Conservation (phyloP, 2,113 vertebrate genomes). For the Ramphastos sulfuratus region DNA sequence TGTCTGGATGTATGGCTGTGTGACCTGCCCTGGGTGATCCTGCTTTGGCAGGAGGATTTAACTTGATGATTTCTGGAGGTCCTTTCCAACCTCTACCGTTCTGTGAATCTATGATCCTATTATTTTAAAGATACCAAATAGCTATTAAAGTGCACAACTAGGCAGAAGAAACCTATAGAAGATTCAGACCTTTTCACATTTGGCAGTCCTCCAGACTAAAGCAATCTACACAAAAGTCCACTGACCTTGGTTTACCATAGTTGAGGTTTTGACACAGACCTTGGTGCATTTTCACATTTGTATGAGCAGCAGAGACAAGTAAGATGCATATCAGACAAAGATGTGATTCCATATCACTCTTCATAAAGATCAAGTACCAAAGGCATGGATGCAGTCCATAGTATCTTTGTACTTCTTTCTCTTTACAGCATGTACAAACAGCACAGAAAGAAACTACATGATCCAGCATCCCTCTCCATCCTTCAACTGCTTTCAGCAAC, state of each 20-base stretch:
- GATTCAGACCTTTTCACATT: neutral
- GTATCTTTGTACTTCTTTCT: neutral
- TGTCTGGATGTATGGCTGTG: too few species aligned
- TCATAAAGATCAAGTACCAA: neutral
- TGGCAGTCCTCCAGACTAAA: neutral
- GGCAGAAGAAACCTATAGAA: neutral
- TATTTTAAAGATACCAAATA: neutral
- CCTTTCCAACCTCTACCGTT: too few species aligned
- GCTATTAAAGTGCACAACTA: neutral
- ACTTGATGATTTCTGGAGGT: too few species aligned
- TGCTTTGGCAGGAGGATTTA: too few species aligned
- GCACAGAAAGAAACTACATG: neutral
- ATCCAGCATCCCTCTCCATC: neutral
- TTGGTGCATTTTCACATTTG: neutral
- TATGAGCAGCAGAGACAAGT: neutral
- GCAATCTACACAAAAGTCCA: fast-evolving
- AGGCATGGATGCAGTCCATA: neutral
- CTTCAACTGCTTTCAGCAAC: neutral
- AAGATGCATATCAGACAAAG: neutral
- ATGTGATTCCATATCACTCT: neutral
- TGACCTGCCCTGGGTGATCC: too few species aligned
- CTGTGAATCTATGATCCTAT: too few species aligned
- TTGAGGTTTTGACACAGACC: neutral
- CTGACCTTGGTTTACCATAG: neutral
- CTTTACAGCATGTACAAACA: neutral